Evolutionary conservation across 2,888 invertebrate species (phyloP), one percentile per base, ranked within the genome.

Genomic region (Anagyrus pseudococci): DNA sequence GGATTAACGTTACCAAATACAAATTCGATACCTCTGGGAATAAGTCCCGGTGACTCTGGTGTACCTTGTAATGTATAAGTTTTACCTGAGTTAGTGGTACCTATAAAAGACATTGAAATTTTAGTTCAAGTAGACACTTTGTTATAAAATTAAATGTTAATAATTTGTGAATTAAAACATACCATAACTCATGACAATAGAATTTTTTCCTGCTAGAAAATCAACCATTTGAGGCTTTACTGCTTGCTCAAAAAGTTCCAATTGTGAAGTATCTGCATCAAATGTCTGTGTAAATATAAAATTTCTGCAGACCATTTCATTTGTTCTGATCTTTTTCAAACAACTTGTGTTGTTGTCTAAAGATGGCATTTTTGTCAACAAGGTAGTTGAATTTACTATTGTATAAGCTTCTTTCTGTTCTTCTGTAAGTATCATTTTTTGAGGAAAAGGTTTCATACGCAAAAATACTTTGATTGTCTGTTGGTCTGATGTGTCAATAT

Each of bases 61-160:
- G 85, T 87, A 0, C 91, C 91, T 85, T 87, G 90, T 22, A 94
- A 84, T 0, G 94, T 94, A 72, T 87, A 92, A 0, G 94, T 94
- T 80, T 95, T 95, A 22, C 96, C 96, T 0, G 96, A 93, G 60
- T 93, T 95, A 0, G 96, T 96, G 0, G 94, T 92, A 26, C 96
- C 80, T 80, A 53, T 4, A 58, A 65, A 40, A 57, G 54, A 48
- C 17, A 23, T 10, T 17, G 59, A 49, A 55, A n/a, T 46, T 57
- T n/a, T 17, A 29, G 33, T 54, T n/a, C 26, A 26, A 22, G 22
- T 4, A 43, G 41, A 49, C n/a, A 59, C 2, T 13, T 37, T 2
- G 33, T 37, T 2, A 37, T 13, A 8, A 13, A 37, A 37, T 2
- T 37, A 13, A 8, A 37, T 50, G 6, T 59, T 33, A 20, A 53